A percentile compares a stretch with the other conserved stretches of the same genome.
phyloP scores from a whole-genome alignment of 1,140 invertebrate species.

The Bombus soroeensis region DNA sequence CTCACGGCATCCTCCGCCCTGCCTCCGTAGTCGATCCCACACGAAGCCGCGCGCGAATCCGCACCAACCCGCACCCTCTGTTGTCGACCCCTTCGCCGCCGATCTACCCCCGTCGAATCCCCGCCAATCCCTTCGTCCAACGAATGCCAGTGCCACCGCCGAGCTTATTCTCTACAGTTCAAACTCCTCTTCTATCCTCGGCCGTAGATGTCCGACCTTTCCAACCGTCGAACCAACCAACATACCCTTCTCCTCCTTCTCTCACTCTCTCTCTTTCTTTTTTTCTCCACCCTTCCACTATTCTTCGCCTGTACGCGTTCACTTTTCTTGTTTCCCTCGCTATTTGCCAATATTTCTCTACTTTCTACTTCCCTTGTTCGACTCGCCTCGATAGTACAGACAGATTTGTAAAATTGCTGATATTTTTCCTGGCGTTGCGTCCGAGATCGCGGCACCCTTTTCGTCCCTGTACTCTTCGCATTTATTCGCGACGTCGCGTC shows the following conservation, averaged over 20 bases:
- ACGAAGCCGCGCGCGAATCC: constrained; percentile 18
- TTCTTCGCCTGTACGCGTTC: constrained; percentile 49
- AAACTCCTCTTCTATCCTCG: constrained; percentile 52
- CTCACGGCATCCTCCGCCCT: constrained; percentile 60
- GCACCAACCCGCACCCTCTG: constrained; percentile 10
- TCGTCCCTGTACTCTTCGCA: background rate
- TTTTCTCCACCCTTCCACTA: background rate
- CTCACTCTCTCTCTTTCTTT: background rate
- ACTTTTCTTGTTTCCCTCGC: constrained; percentile 63
- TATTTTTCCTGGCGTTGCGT: constrained; percentile 64
- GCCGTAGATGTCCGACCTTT: constrained; percentile 51
- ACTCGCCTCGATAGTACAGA: constrained; percentile 24
- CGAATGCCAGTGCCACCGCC: constrained; percentile 35
- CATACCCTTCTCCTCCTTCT: background rate
- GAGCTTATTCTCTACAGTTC: constrained; percentile 71
- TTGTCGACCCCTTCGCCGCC: constrained; percentile 37
- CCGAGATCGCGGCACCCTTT: constrained; percentile 46
- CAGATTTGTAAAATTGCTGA: constrained; percentile 69
- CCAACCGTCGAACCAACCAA: constrained; percentile 53
- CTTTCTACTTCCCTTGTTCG: constrained; percentile 23
- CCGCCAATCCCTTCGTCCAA: constrained; percentile 32
- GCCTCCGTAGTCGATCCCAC: constrained; percentile 24
- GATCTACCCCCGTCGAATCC: constrained; percentile 20
- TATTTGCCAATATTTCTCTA: constrained; percentile 72
- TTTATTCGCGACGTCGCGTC: background rate